Conservation (phyloP, 2,113 vertebrate species). For the Cyanoramphus novaezelandiae region DNA sequence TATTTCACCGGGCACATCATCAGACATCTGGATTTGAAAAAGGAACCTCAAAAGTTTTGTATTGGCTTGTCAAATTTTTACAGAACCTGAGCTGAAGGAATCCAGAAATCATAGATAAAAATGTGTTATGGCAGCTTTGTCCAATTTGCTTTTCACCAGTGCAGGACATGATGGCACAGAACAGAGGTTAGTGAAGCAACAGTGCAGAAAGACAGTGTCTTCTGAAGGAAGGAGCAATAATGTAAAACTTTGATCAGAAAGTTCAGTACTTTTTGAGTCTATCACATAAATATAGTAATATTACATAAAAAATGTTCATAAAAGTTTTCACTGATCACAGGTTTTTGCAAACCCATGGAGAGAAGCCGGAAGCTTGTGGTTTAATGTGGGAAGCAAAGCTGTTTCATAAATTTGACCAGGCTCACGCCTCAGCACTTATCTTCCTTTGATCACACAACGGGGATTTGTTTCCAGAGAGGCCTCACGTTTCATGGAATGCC, state of each 20-base stretch:
- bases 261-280: not conserved
- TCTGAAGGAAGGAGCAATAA: not conserved
- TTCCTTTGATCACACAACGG: not conserved
- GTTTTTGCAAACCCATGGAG: not conserved
- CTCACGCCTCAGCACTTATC: not conserved
- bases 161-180: rapidly evolving
- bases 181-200: not conserved
- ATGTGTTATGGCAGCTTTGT: not conserved
- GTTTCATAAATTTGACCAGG: not conserved
- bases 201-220: not conserved
- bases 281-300: not conserved
- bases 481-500: not conserved
- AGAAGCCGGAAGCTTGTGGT: not conserved
- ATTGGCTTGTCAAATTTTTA: not conserved
- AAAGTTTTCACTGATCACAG: not conserved
- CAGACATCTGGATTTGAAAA: not conserved
- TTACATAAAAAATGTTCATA: not conserved
- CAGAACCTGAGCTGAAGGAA: not conserved
- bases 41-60: not conserved
- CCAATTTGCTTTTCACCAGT: not conserved
- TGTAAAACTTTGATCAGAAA: not conserved
- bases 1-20: not conserved
- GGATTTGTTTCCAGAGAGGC: constrained; percentile 13
- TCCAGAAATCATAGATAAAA: not conserved
- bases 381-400: not conserved